Base-by-base conservation (phyloP, 2,113 vertebrate genomes). In the Probosciger aterrimus region DNA sequence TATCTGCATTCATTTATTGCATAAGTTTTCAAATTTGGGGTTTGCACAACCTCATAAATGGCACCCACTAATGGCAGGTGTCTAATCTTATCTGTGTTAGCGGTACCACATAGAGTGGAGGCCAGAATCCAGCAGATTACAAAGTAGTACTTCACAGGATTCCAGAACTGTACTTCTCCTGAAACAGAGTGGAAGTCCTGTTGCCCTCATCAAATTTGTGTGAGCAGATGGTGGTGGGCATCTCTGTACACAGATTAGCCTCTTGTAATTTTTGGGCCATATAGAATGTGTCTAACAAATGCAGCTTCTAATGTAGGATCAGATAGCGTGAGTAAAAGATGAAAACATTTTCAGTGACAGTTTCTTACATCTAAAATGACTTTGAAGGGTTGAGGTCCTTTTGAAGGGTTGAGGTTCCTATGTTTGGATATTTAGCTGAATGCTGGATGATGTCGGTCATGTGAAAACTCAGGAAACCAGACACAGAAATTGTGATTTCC, bases 21-120 rank as follows among this genome's bases (percentile, higher is more conserved):
- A 46, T 4, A 68, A 9, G 30, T 46, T 85, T 94, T 46, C 19
- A 64, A 23, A 43, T 47, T 63, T 64, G 41, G 64, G 11, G 39
- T 76, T 68, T 69, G 5, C 9, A 24, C 14, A 55, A 31, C 25
- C 18, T 65, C 10, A 27, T 43, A 52, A 88, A 28, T 52, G 59
- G 6, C 14, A 50, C 16, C 8, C 16, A 4, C 8, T 19, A 33
- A 25, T 25, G 15, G 30, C 27, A 53, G 31, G 10, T 88, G 22
- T 87, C 55, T 71, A n/a, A 60, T 68, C 14, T 57, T 30, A 73
- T 33, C 41, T 73, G 39, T 73, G 35, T 7, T 57, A 28, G 7
- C 63, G 23, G 35, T 16, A 25, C 11, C 23, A 13, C 14, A 8
- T 0, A 31, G 39, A 79, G 16, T 13, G 0, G 1, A 63, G 11